Base-by-base conservation (phyloP, 2,797 vertebrate genomes). In the Chromobotia macracanthus region DNA sequence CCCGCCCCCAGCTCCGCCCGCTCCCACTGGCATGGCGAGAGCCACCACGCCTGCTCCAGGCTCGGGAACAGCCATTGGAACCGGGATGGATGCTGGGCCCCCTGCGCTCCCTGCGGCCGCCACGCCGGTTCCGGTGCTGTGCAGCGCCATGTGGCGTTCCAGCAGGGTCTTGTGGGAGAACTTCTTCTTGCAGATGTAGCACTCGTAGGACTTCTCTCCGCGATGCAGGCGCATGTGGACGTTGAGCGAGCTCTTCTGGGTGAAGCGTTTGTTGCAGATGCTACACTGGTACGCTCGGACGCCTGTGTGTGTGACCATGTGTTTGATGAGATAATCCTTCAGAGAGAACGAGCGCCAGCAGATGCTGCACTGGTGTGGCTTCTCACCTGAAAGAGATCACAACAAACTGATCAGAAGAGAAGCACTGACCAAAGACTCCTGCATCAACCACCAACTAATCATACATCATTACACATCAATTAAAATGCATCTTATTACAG, bases 261-360 rank as follows among this genome's bases (percentile, higher is more conserved):
- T 99, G 94, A 99, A 99, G 87, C 98, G 97, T 92, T 99, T 99
- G 96, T 99, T 99, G 95, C 98, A 99, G 94, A 99, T 98, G 72
- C 96, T 99, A 91, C 97, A 99, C 93, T 99, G 98, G 94, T 99
- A 99, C 0, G 98, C 98, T 82, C 98, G 95, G 90, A 99, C 97
- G 9, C 98, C 98, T 15, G 98, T 99, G 93, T 99, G 98, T 41
- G 98, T 99, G 92, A 99, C 98, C 97, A 99, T 99, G 94, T 99
- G 98, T 95, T 99, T 99, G 95, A 99, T 99, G 91, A 99, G 94
- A 93, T 99, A 99, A 96, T 99, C 98, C 95, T 99, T 99, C 92
- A 99, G 92, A 87, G 97, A 99, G 93, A 99, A 99, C 83, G 97
- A 99, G 87, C 98, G 95, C 98, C 98, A 99, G 90, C 98, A 99